phyloP scores from a whole-genome alignment of 1,140 invertebrate genomes.

The Apolygus lucorum region DNA sequence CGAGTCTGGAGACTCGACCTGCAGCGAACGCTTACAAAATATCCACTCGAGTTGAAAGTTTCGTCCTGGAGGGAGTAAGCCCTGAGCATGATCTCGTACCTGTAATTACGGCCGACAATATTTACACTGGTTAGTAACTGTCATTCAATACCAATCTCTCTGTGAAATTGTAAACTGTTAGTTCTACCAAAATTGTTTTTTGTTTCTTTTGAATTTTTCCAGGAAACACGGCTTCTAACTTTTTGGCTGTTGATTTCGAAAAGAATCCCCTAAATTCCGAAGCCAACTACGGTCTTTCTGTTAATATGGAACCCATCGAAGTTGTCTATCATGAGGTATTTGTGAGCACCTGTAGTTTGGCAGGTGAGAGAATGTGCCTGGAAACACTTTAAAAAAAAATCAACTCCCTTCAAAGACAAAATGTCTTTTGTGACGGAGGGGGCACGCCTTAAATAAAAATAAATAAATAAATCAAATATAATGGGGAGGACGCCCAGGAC shows the following conservation, averaged over 20 bases:
- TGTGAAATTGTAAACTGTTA: too few species aligned
- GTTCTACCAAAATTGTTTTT: too few species aligned
- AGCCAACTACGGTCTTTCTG: constrained; percentile 57
- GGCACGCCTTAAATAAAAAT: too few species aligned
- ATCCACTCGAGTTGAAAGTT: constrained; percentile 63
- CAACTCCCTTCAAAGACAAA: too few species aligned
- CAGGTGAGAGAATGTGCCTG: constrained; percentile 31
- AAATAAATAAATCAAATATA: too few species aligned
- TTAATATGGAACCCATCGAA: constrained; percentile 65
- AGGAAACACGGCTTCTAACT: constrained; percentile 54
- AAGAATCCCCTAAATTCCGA: constrained; percentile 58
- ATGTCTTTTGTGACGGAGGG: too few species aligned
- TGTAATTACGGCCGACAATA: constrained; percentile 58
- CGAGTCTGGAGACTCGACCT: constrained; percentile 62
- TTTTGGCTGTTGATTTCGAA: constrained; percentile 67
- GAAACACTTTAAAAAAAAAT: too few species aligned
- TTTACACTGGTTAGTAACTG: constrained; percentile 49
- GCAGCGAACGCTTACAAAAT: constrained; percentile 59
- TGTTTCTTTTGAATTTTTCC: too few species aligned
- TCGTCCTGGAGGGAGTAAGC: constrained; percentile 66
- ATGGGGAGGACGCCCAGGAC: too few species aligned
- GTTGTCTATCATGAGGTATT: constrained; percentile 73
- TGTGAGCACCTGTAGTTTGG: too few species aligned
- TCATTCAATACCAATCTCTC: neutral
- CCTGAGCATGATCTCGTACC: constrained; percentile 64